Conservation (phyloP, 2,113 vertebrate genomes). For the Vidua chalybeata region DNA sequence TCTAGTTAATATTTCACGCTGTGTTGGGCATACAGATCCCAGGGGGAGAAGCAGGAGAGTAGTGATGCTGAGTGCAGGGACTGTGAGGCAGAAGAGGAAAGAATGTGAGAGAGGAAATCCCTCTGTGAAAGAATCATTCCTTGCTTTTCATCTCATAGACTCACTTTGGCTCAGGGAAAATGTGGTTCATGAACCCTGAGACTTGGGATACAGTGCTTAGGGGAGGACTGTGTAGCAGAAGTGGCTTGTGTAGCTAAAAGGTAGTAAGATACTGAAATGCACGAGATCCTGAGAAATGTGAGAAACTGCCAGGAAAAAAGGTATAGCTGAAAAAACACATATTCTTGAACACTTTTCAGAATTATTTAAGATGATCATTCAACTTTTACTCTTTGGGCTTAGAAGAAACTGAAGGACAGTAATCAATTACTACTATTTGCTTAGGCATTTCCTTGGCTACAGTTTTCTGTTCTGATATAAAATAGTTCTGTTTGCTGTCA, state of each 20-base stretch:
- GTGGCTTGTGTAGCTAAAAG: background rate
- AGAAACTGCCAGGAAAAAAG: background rate
- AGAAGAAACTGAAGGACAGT: background rate
- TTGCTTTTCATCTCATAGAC: background rate
- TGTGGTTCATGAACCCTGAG: rapidly evolving
- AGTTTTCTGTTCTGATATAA: background rate
- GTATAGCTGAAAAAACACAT: background rate
- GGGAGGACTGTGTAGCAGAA: background rate
- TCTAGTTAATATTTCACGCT: slow-evolving; percentile 37
- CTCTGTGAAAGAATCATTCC: background rate
- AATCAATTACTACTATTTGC: background rate
- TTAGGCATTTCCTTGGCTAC: background rate
- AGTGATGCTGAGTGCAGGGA: background rate
- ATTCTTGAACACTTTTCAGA: background rate
- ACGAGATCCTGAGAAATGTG: background rate
- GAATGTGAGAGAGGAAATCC: background rate
- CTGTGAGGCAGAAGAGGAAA: background rate
- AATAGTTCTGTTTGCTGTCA: background rate
- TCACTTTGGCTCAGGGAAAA: background rate
- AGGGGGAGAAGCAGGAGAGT: background rate
- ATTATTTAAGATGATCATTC: background rate
- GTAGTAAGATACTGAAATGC: background rate
- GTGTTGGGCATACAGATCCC: background rate
- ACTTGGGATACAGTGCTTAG: background rate
- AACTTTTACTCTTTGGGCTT: background rate